These are phyloP conservation scores for Echinarachnius parma DNA, from an alignment of 53 echinoderm and acorn worm genomes.

Conservation along the genomic window DNA sequence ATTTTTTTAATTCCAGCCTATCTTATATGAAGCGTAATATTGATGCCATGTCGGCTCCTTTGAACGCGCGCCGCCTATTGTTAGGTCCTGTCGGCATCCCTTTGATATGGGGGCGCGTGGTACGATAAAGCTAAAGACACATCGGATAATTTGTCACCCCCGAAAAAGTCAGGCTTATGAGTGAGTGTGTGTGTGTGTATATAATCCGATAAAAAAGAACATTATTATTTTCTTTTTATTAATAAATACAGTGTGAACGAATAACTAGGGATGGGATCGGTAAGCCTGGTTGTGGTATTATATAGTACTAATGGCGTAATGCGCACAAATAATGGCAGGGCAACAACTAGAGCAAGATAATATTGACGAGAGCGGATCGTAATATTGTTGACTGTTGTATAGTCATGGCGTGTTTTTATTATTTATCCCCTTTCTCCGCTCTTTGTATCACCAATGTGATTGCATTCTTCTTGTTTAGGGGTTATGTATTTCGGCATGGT, in stretches of 20 bases:
- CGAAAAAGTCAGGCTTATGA: slow-evolving; percentile 23
- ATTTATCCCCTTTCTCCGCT: slow-evolving; percentile 11
- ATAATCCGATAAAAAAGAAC: slow-evolving; percentile 23
- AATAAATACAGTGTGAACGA: slow-evolving; percentile 11
- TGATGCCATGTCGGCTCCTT: slow-evolving; percentile 7
- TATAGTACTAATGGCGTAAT: slow-evolving; percentile 5
- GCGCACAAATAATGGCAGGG: no score
- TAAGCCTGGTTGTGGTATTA: slow-evolving; percentile 1
- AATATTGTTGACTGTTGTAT: slow-evolving; percentile 19
- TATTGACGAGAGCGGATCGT: not conserved
- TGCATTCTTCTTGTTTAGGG: slow-evolving; percentile 29
- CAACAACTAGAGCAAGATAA: no score
- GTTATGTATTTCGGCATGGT: slow-evolving; percentile 18
- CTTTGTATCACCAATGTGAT: no score
- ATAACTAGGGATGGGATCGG: not conserved
- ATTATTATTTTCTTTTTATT: no score
- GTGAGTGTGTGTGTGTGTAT: no score
- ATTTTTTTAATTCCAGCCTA: no score
- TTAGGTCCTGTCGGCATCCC: slow-evolving; percentile 8
- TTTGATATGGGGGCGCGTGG: no score
- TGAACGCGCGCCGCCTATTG: slow-evolving; percentile 20
- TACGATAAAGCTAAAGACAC: no score
- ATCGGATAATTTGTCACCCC: slow-evolving; percentile 9
- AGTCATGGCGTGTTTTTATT: slow-evolving; percentile 24
- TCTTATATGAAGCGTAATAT: no score